Evolutionary conservation across 92 coral and sea anemone species (phyloP).

Genomic region (Parazoanthus darwini): DNA sequence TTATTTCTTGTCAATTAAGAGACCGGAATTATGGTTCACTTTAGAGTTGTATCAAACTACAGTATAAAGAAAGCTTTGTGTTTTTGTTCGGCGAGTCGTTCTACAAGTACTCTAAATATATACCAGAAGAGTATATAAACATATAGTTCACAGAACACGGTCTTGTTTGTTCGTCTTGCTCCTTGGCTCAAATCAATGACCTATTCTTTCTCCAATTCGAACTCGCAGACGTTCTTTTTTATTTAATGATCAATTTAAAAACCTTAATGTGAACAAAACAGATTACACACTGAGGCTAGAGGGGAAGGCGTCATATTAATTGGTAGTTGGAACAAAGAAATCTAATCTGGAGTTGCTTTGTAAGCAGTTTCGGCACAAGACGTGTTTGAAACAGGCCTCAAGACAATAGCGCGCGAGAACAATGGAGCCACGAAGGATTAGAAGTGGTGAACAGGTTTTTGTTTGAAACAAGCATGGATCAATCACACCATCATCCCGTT

Average conservation of each 20-base stretch:
- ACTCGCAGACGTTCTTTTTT: neutral
- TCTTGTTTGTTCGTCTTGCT: too few relatives aligned
- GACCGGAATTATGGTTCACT: too few relatives aligned
- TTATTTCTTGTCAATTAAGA: too few relatives aligned
- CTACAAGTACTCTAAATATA: too few relatives aligned
- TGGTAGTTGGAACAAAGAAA: neutral
- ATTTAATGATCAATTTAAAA: neutral
- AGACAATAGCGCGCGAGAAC: neutral
- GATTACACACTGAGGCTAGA: neutral
- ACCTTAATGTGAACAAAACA: neutral
- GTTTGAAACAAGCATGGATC: constrained; percentile 7
- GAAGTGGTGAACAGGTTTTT: neutral
- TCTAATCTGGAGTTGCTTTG: neutral
- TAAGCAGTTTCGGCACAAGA: constrained; percentile 33
- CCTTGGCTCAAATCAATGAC: too few relatives aligned
- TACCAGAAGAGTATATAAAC: too few relatives aligned
- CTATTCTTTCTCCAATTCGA: too few relatives aligned
- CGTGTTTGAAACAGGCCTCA: neutral
- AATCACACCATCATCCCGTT: neutral
- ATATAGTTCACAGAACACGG: too few relatives aligned
- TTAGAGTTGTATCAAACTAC: too few relatives aligned
- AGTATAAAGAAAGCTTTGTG: too few relatives aligned
- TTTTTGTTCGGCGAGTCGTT: too few relatives aligned
- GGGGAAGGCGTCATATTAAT: neutral
- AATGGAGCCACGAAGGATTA: neutral